Base-by-base conservation (phyloP, 2,797 vertebrate species). In the Harpagifer antarcticus region DNA sequence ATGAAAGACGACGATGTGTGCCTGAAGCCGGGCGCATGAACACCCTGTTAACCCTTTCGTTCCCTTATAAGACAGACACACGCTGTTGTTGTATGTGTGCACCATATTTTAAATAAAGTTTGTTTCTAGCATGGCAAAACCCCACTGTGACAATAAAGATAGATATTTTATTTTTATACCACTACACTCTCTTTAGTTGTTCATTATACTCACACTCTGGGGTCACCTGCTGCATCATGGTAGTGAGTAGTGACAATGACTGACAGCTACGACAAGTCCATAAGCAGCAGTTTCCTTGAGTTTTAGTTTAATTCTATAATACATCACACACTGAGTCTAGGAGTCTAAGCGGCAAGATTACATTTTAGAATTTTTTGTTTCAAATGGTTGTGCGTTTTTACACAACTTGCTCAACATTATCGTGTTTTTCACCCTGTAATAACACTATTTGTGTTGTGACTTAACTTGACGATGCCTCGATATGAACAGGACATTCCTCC, bases 1-100 rank as follows among this genome's bases (percentile, higher is more conserved):
- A 77, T 88, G 74, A 60, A 54, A 85, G 81, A 57, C 62, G 83
- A 92, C 75, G 86, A 91, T 78, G 87, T 92, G 89, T 57, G 83
- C 84, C 44, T 2, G 8, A 52, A 60, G 61, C 52, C 16, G 17
- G n/a, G 76, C 65, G 14, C 90, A 90, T 74, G 85, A 89, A 89
- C 49, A 82, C 44, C 40, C 57, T 43, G 27, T 79, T 91, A 90
- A 89, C 75, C 44, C 20, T 45, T 70, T 13, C 4, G 42, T 19
- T 31, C 2, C 43, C 56, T 33, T 17, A 15, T 20, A 17, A 69
- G 90, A 91, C 88, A 74, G 48, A 78, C 74, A 72, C 85, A 58
- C 57, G 4, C 63, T 42, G 2, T 12, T 78, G 6, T 53, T 78
- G 45, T 82, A 66, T 72, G 79, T 90, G 84, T 80, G 86, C 33